Conservation (phyloP, 2,888 invertebrate species). For the Platerodrilus igneus region DNA sequence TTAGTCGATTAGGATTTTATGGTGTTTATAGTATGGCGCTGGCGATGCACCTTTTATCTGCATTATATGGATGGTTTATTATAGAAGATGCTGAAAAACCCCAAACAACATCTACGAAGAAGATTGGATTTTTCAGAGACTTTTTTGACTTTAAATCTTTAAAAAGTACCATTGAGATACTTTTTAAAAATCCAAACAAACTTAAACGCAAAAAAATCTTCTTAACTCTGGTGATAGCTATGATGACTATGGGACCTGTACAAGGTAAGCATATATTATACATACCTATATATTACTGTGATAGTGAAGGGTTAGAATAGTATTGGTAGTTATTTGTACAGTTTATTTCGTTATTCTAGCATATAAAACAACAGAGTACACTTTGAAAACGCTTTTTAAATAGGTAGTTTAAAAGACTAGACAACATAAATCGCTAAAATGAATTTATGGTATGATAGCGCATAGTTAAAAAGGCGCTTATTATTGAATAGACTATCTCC, state of each 20-base stretch:
- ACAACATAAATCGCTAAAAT: no score
- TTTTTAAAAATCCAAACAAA: conserved; percentile 50
- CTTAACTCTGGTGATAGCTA: conserved; percentile 49
- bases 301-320: no score
- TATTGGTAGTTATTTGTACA: no score
- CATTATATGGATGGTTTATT: conserved; percentile 48
- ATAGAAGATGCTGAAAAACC: conserved; percentile 43
- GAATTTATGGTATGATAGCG: no score
- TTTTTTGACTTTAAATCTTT: conserved; percentile 49
- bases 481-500: no score
- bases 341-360: no score
- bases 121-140: conserved; percentile 38
- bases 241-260: conserved; percentile 52
- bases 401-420: no score
- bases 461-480: no score
- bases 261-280: conserved; percentile 47
- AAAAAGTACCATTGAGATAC: conserved; percentile 51
- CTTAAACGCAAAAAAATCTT: conserved; percentile 49
- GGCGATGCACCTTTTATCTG: conserved; percentile 46
- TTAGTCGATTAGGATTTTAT: conserved; percentile 49
- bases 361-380: no score
- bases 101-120: conserved; percentile 38
- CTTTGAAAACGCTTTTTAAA: no score
- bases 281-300: no score
- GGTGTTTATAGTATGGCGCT: conserved; percentile 52